Evolutionary conservation across 2,113 vertebrate genomes (phyloP).

Genomic region (Limnothrissa miodon): DNA sequence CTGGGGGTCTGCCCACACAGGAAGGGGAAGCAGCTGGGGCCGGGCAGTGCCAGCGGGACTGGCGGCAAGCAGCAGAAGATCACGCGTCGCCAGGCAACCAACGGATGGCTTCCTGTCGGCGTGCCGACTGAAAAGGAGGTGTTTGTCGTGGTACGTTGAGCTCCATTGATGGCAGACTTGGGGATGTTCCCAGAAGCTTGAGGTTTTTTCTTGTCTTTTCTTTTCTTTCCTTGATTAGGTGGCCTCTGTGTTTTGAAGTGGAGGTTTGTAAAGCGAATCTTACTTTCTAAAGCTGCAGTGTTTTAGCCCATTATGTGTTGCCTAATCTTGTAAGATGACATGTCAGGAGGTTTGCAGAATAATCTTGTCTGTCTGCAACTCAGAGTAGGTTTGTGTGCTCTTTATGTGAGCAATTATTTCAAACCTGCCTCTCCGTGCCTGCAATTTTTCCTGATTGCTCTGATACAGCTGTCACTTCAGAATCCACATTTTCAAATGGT

Average conservation of each 20-base stretch:
- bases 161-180: constrained; percentile 18
- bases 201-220: not conserved
- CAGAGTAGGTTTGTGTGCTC: not conserved
- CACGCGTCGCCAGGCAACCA: constrained; percentile 82
- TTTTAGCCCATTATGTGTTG: not conserved
- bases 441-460: no score
- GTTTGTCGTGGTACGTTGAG: constrained; percentile 86
- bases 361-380: not conserved
- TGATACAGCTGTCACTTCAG: no score
- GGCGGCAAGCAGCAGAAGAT: constrained; percentile 83
- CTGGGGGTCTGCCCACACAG: constrained; percentile 75
- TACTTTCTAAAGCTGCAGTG: not conserved
- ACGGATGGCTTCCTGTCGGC: constrained; percentile 93
- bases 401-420: not conserved
- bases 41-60: constrained; percentile 67
- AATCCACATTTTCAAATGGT: no score
- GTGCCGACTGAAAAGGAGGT: constrained; percentile 89
- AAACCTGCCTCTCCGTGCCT: not conserved
- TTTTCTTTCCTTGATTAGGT: not conserved
- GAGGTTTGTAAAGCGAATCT: not conserved
- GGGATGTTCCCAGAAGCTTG: not conserved
- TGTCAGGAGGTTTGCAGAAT: not conserved
- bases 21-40: constrained; percentile 76
- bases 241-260: not conserved
- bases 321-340: not conserved